Percentiles rank a stretch among this genome's conserved stretches.
Evolutionary conservation across 2,888 invertebrate species (phyloP).

Genomic region (Fragum fragum): DNA sequence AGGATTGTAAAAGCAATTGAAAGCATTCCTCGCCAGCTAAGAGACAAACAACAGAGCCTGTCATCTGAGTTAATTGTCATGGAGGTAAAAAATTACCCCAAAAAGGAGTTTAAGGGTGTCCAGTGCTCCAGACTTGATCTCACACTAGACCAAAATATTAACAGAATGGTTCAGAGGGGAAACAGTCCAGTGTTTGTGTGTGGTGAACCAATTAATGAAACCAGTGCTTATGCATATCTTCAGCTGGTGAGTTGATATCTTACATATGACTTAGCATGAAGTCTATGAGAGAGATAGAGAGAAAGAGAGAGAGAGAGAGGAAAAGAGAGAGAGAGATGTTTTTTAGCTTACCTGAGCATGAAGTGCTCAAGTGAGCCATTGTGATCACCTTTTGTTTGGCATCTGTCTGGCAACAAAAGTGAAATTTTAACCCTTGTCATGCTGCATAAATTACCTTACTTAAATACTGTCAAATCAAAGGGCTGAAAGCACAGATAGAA

Average conservation of each 20-base stretch:
- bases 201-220: constrained; percentile 50
- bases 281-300: too few species aligned
- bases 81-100: constrained; percentile 59
- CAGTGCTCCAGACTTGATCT: constrained; percentile 61
- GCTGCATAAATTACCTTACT: too few species aligned
- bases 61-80: constrained; percentile 68
- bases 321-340: background rate
- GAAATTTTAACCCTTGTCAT: too few species aligned
- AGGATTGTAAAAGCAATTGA: constrained; percentile 66
- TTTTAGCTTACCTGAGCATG: background rate
- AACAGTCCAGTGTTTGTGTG: constrained; percentile 60
- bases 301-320: too few species aligned
- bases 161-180: constrained; percentile 50
- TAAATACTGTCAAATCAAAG: too few species aligned
- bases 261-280: too few species aligned
- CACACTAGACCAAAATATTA: constrained; percentile 50
- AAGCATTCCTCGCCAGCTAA: constrained; percentile 58
- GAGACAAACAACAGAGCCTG: constrained; percentile 42
- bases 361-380: too few species aligned
- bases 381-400: too few species aligned
- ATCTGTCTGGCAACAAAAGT: background rate
- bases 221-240: constrained; percentile 38
- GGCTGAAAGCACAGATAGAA: too few species aligned
- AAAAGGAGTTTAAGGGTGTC: constrained; percentile 64
- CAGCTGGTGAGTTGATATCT: constrained; percentile 51